phyloP scores from a whole-genome alignment of 2,888 invertebrate genomes.

The Melinaea marsaeus region DNA sequence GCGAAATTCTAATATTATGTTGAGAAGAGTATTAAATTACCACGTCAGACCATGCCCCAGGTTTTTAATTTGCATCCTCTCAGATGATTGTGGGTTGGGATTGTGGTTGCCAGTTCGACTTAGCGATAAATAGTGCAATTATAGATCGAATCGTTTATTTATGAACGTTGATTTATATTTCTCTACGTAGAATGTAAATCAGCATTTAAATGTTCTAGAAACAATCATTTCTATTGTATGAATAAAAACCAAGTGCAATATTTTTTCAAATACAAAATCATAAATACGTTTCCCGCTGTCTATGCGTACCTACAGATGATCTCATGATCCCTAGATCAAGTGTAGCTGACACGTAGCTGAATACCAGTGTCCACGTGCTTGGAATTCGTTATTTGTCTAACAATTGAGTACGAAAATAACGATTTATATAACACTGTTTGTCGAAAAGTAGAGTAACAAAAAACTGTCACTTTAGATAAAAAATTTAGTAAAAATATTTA shows the following conservation, averaged over 20 bases:
- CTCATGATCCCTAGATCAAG: constrained; percentile 2
- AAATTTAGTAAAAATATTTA: not conserved
- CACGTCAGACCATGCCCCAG: constrained; percentile 15
- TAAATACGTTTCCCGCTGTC: not conserved
- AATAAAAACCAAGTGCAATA: not conserved
- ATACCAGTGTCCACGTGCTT: not conserved
- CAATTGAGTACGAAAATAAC: constrained; percentile 2
- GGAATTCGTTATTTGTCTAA: not conserved
- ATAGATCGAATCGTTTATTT: not conserved
- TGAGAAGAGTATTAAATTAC: constrained; percentile 21
- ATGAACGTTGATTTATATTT: not conserved
- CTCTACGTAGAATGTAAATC: not conserved
- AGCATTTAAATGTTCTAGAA: not conserved
- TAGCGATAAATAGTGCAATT: constrained; percentile 2
- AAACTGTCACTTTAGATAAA: not conserved
- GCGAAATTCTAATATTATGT: not conserved
- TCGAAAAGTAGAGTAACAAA: not conserved
- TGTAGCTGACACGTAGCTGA: not conserved
- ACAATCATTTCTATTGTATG: not conserved
- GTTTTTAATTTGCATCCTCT: constrained; percentile 25
- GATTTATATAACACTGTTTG: not conserved
- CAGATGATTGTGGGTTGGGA: constrained; percentile 1
- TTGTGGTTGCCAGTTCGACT: not conserved
- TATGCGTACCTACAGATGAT: not conserved
- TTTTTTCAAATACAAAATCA: not conserved